phyloP scores from a whole-genome alignment of 2,113 vertebrate species.

The Gnathonemus echidnorhynchus region DNA sequence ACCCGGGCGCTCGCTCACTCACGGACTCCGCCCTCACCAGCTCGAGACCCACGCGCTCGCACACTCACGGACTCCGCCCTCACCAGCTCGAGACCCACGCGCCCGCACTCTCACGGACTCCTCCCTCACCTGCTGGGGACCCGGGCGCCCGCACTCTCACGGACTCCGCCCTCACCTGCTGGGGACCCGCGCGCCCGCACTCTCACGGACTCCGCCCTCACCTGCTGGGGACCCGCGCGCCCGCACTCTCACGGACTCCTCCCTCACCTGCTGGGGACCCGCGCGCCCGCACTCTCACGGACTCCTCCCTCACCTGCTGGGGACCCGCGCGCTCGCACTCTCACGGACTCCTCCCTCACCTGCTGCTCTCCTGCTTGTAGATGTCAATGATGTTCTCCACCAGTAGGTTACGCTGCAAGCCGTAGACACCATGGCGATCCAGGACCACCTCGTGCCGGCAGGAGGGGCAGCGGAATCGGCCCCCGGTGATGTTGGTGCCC shows the following conservation, averaged over 20 bases:
- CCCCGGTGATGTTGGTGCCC: constrained; percentile 58
- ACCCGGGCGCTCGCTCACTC: neutral
- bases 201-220: neutral
- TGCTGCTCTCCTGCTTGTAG: constrained; percentile 75
- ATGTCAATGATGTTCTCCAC: constrained; percentile 91
- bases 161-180: neutral
- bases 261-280: neutral
- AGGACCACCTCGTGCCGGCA: constrained; percentile 84
- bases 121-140: neutral
- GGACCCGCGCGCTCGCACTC: neutral
- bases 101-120: neutral
- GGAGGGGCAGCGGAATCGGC: constrained; percentile 81
- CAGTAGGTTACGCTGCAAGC: constrained; percentile 82
- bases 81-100: neutral
- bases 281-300: neutral
- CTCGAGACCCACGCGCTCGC: neutral
- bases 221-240: neutral
- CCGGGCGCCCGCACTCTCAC: neutral
- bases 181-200: neutral
- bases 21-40: neutral
- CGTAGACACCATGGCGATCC: constrained; percentile 83
- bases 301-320: neutral
- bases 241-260: neutral
- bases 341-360: neutral
- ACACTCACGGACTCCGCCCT: neutral